Conservation (phyloP, 2,888 invertebrate species). For the Apamea crenata region DNA sequence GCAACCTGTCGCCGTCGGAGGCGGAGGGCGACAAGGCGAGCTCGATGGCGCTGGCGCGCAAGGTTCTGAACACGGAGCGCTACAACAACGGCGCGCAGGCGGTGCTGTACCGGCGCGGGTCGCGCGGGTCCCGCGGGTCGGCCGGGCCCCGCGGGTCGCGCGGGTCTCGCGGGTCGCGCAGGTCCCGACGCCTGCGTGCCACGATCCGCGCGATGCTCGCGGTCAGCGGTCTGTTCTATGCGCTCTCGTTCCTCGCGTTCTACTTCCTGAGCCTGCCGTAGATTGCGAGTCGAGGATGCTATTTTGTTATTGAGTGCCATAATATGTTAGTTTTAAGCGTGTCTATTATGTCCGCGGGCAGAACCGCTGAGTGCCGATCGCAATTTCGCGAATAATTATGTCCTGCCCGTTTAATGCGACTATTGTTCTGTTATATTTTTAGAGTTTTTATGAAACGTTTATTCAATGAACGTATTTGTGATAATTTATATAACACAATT, state of each 20-base stretch:
- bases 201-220: slow-evolving; percentile 90
- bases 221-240: slow-evolving; percentile 86
- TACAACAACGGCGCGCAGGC: slow-evolving; percentile 83
- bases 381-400: background rate
- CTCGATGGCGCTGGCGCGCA: slow-evolving; percentile 68
- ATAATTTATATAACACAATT: background rate
- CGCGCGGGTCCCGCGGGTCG: slow-evolving; percentile 69
- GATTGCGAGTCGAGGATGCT: slow-evolving; percentile 25
- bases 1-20: slow-evolving; percentile 66
- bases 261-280: slow-evolving; percentile 85
- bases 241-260: slow-evolving; percentile 83
- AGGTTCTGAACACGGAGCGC: slow-evolving; percentile 79
- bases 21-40: slow-evolving; percentile 67
- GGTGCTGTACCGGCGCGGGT: slow-evolving; percentile 46
- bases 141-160: slow-evolving; percentile 63
- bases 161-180: slow-evolving; percentile 81
- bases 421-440: slow-evolving; percentile 12
- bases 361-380: background rate
- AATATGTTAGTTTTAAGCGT: slow-evolving; percentile 27
- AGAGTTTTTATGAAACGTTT: slow-evolving; percentile 8
- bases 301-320: slow-evolving; percentile 46
- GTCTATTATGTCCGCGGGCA: slow-evolving; percentile 6
- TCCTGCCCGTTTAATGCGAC: background rate
- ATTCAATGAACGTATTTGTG: slow-evolving; percentile 11
- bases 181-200: slow-evolving; percentile 78